Evolutionary conservation across 2,888 invertebrate genomes (phyloP).

Genomic region (Anoncus sp.): DNA sequence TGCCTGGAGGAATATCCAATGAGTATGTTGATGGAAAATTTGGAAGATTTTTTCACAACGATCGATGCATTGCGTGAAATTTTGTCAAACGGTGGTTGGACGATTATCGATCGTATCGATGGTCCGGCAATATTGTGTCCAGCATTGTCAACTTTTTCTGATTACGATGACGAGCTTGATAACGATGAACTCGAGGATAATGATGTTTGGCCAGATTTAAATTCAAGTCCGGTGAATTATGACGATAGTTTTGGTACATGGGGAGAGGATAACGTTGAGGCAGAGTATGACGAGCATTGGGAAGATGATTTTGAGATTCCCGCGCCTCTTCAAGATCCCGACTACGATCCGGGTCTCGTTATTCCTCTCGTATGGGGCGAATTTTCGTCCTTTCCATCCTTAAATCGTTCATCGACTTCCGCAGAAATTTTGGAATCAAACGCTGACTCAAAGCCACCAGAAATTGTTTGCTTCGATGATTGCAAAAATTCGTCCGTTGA

Average conservation of each 20-base stretch:
- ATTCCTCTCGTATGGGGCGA: too few relatives aligned
- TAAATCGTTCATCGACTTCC: not conserved
- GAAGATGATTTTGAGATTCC: slow-evolving; percentile 48
- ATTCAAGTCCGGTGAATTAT: slow-evolving; percentile 8
- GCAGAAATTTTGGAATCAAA: not conserved
- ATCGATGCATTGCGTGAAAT: slow-evolving; percentile 69
- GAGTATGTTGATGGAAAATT: slow-evolving; percentile 70
- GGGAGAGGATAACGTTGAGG: slow-evolving; percentile 23
- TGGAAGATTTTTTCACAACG: slow-evolving; percentile 69
- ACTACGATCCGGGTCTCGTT: too few relatives aligned
- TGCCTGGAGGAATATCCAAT: slow-evolving; percentile 79
- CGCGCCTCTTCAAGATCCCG: too few relatives aligned
- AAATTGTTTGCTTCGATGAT: not conserved
- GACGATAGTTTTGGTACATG: slow-evolving; percentile 17
- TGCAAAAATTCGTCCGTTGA: slow-evolving; percentile 29
- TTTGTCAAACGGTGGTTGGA: slow-evolving; percentile 72
- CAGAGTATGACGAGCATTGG: slow-evolving; percentile 53
- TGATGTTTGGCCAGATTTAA: slow-evolving; percentile 1
- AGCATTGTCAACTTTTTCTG: slow-evolving; percentile 63
- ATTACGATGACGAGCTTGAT: slow-evolving; percentile 55
- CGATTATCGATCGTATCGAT: slow-evolving; percentile 67
- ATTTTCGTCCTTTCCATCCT: slow-evolving; percentile 4
- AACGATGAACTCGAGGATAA: slow-evolving; percentile 12
- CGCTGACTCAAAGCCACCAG: not conserved
- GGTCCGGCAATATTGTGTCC: slow-evolving; percentile 72